These are phyloP conservation scores for Halesus radiatus DNA, from an alignment of 1,140 invertebrate genomes.

Conservation along the genomic window DNA sequence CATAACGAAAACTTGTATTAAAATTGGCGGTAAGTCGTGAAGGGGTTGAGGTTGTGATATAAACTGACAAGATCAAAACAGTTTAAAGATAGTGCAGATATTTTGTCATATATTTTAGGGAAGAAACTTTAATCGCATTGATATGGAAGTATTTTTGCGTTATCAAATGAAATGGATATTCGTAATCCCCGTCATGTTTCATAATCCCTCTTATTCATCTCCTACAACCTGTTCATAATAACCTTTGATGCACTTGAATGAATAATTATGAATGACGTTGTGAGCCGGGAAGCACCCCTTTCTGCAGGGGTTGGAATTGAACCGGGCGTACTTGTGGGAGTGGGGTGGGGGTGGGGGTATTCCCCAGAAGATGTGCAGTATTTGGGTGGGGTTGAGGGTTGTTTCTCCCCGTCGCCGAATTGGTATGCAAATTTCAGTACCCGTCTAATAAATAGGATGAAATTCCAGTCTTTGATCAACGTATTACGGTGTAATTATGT, in stretches of 20 bases:
- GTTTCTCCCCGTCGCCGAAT: conserved; percentile 14
- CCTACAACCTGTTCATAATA: conserved; percentile 8
- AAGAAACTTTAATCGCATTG: too few relatives aligned
- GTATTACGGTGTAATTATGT: conserved; percentile 48
- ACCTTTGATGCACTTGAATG: conserved; percentile 19
- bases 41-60: too few relatives aligned
- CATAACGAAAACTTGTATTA: too few relatives aligned
- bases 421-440: conserved; percentile 44
- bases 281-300: not conserved
- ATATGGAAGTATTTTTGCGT: too few relatives aligned
- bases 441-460: conserved; percentile 47
- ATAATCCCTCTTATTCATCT: not conserved
- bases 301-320: not conserved
- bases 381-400: not conserved
- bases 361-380: conserved; percentile 10
- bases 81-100: too few relatives aligned
- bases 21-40: too few relatives aligned
- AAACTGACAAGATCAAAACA: too few relatives aligned
- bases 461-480: conserved; percentile 49
- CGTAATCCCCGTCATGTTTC: not conserved
- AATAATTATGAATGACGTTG: not conserved
- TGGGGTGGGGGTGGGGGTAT: not conserved
- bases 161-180: too few relatives aligned
- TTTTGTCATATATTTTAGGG: too few relatives aligned
- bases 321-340: too few relatives aligned